Evolutionary conservation across 2,797 vertebrate species (phyloP), one percentile per base, ranked within the genome.

Genomic region (Amblyraja radiata): DNA sequence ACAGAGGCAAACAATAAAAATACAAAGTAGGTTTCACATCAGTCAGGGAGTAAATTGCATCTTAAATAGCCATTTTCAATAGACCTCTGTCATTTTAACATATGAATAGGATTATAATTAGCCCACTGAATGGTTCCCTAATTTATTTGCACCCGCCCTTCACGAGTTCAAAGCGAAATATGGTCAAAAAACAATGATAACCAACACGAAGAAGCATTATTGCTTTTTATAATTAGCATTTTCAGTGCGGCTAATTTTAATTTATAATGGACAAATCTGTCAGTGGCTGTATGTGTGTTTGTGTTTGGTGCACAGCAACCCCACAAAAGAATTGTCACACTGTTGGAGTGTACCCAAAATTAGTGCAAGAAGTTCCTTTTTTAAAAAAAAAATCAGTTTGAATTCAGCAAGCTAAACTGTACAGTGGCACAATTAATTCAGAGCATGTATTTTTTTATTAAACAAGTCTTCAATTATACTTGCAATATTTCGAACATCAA

Each of bases 71-170:
- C 71, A 74, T 16, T 74, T 71, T 74, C 39, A 92, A 92, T 92
- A 92, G 90, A 25, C 39, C 11, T 54, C 90, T 76, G 76, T 54
- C 13, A 54, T 92, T 74, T 92, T 92, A 92, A 58, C 68, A 92
- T 92, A 92, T 58, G 90, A 92, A 92, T 92, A 28, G 90, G 46
- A 23, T 74, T 76, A 92, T 76, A 92, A 92, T 92, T 92, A 92
- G 71, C 23, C 23, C 14, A 23, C 71, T 92, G 68, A 92, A 92
- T 74, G 46, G 71, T 6, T 54, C 39, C 90, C 71, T 74, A 39
- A 92, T 74, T 76, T 92, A 92, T 74, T 39, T 25, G 23, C 46
- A 28, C 7, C 71, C 90, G 76, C 23, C 25, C 25, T 54, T 92
- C 90, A n/a, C 18, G 18, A 88, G 61, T 65, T 88, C 84, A 68